phyloP scores from a whole-genome alignment of 2,797 vertebrate species.

The Mus caroli region DNA sequence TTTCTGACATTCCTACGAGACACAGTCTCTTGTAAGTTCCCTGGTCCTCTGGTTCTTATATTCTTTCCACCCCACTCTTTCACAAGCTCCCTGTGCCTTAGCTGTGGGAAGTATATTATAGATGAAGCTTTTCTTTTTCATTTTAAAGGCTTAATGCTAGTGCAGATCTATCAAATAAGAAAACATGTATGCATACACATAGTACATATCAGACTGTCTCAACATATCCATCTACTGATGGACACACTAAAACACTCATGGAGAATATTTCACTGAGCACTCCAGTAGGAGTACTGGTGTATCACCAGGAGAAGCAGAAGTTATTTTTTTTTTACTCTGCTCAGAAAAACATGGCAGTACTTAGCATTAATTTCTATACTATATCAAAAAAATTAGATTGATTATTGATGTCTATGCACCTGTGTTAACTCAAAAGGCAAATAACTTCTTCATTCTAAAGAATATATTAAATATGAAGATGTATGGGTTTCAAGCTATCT shows the following conservation, averaged over 20 bases:
- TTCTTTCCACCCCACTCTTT: neutral
- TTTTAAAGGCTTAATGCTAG: neutral
- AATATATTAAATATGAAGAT: neutral
- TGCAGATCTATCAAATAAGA: neutral
- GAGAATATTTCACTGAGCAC: neutral
- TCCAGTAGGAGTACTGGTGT: neutral
- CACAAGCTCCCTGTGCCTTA: neutral
- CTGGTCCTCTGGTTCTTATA: neutral
- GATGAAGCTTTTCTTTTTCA: neutral
- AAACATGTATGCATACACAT: neutral
- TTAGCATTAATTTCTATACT: constrained; percentile 37
- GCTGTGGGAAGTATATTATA: too few species aligned
- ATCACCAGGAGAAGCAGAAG: neutral
- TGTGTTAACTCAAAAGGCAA: neutral
- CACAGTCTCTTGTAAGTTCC: neutral
- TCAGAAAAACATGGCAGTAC: neutral
- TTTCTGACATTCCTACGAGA: neutral
- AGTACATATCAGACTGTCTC: neutral
- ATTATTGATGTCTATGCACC: neutral
- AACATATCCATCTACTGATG: too few species aligned
- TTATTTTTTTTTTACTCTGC: neutral
- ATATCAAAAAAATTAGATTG: neutral
- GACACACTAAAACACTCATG: neutral
- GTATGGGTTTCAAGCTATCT: neutral
- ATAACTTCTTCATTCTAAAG: constrained; percentile 2